Evolutionary conservation across 92 coral and sea anemone genomes (phyloP).

Genomic region (Heliopora coerulea): DNA sequence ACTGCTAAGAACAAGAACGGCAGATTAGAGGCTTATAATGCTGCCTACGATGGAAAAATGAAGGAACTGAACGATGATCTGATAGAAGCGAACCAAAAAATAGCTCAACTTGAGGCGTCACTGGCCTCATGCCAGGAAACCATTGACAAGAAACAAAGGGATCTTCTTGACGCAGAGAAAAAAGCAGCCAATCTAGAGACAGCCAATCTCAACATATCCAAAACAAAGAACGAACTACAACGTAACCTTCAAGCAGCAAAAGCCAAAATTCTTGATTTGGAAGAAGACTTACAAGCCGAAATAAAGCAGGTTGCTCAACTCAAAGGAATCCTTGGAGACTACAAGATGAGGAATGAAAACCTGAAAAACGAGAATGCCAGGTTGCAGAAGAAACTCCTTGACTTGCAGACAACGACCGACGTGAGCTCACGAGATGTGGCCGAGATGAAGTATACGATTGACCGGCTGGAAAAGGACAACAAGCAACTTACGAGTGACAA

Average conservation of each 20-base stretch:
- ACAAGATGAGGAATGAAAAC: conserved; percentile 73
- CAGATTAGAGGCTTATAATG: conserved; percentile 74
- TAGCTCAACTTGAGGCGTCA: conserved; percentile 60
- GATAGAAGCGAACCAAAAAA: conserved; percentile 65
- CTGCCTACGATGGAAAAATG: conserved; percentile 83
- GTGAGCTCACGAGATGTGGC: conserved; percentile 60
- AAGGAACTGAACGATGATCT: conserved; percentile 72
- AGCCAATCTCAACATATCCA: conserved; percentile 68
- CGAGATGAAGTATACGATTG: conserved; percentile 64
- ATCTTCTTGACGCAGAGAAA: conserved; percentile 79
- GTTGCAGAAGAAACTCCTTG: conserved; percentile 73
- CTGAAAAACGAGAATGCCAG: conserved; percentile 83
- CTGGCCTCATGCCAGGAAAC: conserved; percentile 69
- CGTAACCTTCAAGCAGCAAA: conserved; percentile 71
- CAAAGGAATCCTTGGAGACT: conserved; percentile 75
- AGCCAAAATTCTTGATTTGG: conserved; percentile 63
- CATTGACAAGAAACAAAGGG: conserved; percentile 66
- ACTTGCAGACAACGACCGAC: conserved; percentile 72
- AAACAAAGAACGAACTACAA: conserved; percentile 72
- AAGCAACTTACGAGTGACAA: conserved; percentile 59
- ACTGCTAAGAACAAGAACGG: conserved; percentile 72
- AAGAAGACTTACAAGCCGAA: conserved; percentile 79
- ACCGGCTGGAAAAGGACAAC: conserved; percentile 76
- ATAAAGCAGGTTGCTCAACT: conserved; percentile 86
- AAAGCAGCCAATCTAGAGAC: conserved; percentile 81